Evolutionary conservation across 2,113 vertebrate species (phyloP).

Genomic region (Crocuta crocuta): DNA sequence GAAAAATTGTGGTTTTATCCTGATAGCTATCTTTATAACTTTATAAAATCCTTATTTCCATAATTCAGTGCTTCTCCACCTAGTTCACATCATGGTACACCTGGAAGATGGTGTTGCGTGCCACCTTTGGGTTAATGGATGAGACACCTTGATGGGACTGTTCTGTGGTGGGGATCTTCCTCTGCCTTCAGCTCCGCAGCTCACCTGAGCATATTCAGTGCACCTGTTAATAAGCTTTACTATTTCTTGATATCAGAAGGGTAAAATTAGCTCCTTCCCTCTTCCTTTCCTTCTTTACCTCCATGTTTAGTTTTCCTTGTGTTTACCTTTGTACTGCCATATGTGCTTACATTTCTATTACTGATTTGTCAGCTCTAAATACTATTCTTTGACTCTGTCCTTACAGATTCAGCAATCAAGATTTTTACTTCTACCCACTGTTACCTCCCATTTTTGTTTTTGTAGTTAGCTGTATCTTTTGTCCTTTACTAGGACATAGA

Average conservation of each 20-base stretch:
- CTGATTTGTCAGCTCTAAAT: not conserved
- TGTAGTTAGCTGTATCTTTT: not conserved
- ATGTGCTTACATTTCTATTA: not conserved
- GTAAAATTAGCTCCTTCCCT: not conserved
- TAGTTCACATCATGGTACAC: not conserved
- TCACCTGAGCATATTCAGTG: not conserved
- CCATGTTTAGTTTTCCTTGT: not conserved
- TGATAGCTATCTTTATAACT: not conserved
- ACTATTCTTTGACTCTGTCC: not conserved
- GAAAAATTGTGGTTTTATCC: not conserved
- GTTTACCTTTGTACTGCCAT: not conserved
- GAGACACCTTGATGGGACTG: not conserved
- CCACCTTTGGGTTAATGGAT: not conserved
- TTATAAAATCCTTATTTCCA: not conserved
- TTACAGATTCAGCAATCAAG: not conserved
- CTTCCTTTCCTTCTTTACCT: not conserved
- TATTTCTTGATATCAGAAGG: not conserved
- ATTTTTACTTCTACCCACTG: not conserved
- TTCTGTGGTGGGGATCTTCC: not conserved
- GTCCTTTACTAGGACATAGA: not conserved
- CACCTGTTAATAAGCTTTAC: not conserved
- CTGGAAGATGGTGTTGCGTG: not conserved
- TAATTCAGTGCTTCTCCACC: not conserved
- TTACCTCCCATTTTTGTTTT: not conserved
- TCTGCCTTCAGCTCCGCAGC: not conserved